Evolutionary conservation across 2,888 invertebrate genomes (phyloP).

Genomic region (Drosophila trichaetosa): DNA sequence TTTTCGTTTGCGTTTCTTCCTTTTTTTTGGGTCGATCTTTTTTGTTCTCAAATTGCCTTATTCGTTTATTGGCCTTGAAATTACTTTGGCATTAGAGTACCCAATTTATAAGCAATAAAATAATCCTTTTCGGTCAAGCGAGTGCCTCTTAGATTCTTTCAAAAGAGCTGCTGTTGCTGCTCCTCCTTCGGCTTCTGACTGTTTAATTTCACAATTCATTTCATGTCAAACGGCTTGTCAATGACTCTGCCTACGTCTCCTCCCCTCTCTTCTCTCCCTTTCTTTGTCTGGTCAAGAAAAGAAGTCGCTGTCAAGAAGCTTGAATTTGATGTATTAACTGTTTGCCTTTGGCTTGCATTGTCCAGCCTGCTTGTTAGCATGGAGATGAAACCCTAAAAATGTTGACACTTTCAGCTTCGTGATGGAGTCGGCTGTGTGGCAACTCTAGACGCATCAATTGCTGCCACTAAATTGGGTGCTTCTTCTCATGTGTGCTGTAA

Average conservation of each 20-base stretch:
- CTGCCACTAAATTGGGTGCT: constrained; percentile 31
- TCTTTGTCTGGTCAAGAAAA: constrained; percentile 23
- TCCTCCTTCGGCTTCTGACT: constrained; percentile 44
- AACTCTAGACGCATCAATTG: constrained; percentile 35
- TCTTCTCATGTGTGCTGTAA: neutral
- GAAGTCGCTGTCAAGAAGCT: constrained; percentile 64
- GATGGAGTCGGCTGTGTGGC: neutral
- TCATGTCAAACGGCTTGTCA: constrained; percentile 76
- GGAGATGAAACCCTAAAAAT: constrained; percentile 3
- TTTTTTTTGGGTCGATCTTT: neutral
- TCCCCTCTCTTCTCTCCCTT: constrained; percentile 1
- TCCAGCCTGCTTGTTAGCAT: constrained; percentile 12
- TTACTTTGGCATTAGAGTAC: constrained; percentile 44
- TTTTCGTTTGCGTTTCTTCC: neutral
- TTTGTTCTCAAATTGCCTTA: neutral
- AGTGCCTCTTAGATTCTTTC: constrained; percentile 29
- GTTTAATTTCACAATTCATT: constrained; percentile 81
- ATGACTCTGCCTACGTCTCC: constrained; percentile 25
- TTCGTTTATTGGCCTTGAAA: constrained; percentile 57
- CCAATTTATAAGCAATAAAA: constrained; percentile 58
- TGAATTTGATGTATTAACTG: constrained; percentile 77
- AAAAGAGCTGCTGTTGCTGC: constrained; percentile 1
- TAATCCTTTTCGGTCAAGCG: constrained; percentile 27
- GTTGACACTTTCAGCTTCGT: neutral
- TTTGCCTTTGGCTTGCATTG: constrained; percentile 43